Conservation (phyloP, 2,888 invertebrate species). For the Macrophya annulata region DNA sequence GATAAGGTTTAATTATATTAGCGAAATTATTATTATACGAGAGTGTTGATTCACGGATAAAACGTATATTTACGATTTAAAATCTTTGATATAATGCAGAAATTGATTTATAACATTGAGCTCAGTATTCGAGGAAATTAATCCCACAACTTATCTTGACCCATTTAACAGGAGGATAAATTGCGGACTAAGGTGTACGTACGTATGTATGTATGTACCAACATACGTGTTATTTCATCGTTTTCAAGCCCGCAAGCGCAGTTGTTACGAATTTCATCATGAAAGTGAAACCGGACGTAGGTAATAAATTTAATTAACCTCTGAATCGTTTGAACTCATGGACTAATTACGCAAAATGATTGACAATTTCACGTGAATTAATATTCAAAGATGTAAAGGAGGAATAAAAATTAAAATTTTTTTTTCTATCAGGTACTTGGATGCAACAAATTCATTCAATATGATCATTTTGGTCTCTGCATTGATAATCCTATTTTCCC, state of each 20-base stretch:
- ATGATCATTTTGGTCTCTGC: too few species aligned
- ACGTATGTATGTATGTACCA: neutral
- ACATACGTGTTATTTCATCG: neutral
- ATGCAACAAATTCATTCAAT: neutral
- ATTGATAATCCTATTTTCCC: neutral
- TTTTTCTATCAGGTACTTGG: too few species aligned
- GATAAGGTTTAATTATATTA: constrained; percentile 12
- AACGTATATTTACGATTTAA: neutral
- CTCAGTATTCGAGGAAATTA: constrained; percentile 39
- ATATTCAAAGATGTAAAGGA: neutral
- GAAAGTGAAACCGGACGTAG: neutral
- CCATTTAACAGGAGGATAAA: constrained; percentile 44
- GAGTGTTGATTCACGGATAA: constrained; percentile 20
- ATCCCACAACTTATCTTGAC: constrained; percentile 42
- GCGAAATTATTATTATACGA: neutral
- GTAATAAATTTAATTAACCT: constrained; percentile 26
- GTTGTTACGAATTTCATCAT: constrained; percentile 25
- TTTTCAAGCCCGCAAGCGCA: neutral
- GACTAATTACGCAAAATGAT: neutral
- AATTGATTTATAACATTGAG: constrained; percentile 37
- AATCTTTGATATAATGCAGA: neutral
- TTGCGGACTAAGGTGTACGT: constrained; percentile 30
- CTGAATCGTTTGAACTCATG: neutral
- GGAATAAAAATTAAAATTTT: neutral
- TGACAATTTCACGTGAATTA: neutral